Conservation (phyloP, 1,140 invertebrate genomes). For the Zaprionus inermis region DNA sequence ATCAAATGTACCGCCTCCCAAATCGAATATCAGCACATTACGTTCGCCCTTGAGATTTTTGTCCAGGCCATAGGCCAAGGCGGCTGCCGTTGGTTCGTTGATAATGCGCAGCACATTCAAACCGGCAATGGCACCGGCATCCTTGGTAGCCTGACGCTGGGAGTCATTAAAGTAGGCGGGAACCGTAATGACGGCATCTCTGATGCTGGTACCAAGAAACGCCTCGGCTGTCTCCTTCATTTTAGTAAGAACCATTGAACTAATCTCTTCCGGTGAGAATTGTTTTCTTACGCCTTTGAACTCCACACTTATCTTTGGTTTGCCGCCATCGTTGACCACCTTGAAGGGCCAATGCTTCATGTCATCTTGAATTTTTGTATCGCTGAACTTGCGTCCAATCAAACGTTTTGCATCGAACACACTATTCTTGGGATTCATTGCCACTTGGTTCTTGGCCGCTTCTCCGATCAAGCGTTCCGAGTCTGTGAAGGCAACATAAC, state of each 20-base stretch:
- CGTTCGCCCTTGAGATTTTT: slow-evolving; percentile 90
- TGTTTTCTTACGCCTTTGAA: slow-evolving; percentile 90
- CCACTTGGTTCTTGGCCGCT: slow-evolving; percentile 89
- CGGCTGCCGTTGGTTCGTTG: slow-evolving; percentile 90
- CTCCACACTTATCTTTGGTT: slow-evolving; percentile 89
- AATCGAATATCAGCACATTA: slow-evolving; percentile 90
- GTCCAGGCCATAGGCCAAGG: slow-evolving; percentile 90
- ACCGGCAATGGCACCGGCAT: slow-evolving; percentile 88
- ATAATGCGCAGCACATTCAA: slow-evolving; percentile 89
- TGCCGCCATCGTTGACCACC: slow-evolving; percentile 87
- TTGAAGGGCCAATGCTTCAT: slow-evolving; percentile 91
- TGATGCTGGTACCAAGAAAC: slow-evolving; percentile 88
- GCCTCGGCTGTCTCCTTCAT: slow-evolving; percentile 93
- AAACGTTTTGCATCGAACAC: slow-evolving; percentile 90
- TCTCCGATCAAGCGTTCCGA: slow-evolving; percentile 95
- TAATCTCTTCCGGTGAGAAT: slow-evolving; percentile 91
- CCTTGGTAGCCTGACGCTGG: slow-evolving; percentile 88
- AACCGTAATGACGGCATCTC: slow-evolving; percentile 87
- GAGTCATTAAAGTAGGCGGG: slow-evolving; percentile 88
- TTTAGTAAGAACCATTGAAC: slow-evolving; percentile 90
- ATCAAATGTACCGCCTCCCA: slow-evolving; percentile 92
- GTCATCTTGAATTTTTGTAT: slow-evolving; percentile 89
- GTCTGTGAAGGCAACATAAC: slow-evolving; percentile 96
- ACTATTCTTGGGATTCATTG: slow-evolving; percentile 93
- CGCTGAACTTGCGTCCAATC: slow-evolving; percentile 88